Evolutionary conservation across 2,113 vertebrate species (phyloP).

Genomic region (Echinops telfairi): DNA sequence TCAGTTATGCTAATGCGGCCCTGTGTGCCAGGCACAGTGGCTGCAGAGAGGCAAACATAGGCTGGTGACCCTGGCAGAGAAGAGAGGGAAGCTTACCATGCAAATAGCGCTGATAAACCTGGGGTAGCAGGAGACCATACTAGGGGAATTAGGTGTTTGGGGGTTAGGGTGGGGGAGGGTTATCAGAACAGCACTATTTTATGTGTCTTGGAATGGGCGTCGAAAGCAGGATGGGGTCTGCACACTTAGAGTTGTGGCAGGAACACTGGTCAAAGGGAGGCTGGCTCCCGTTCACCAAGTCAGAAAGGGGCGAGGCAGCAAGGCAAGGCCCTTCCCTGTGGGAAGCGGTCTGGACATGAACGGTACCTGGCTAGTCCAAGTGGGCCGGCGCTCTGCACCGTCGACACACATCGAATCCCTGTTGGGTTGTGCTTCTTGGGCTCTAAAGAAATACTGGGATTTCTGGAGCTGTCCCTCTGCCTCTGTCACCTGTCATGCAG

Average conservation of each 20-base stretch:
- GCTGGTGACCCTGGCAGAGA: background rate
- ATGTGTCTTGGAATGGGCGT: background rate
- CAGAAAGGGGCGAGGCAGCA: background rate
- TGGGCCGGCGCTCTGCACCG: background rate
- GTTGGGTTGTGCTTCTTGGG: background rate
- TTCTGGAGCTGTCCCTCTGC: background rate
- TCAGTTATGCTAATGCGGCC: background rate
- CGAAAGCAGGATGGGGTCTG: background rate
- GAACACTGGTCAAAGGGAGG: background rate
- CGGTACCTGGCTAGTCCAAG: background rate
- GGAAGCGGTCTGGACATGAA: background rate
- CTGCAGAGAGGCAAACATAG: background rate
- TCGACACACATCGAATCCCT: background rate
- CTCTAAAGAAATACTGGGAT: background rate
- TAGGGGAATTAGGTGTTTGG: background rate
- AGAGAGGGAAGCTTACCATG: background rate
- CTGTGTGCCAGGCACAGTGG: background rate
- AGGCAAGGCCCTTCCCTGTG: too few relatives aligned
- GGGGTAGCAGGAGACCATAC: fast-evolving
- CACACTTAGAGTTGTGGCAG: too few relatives aligned
- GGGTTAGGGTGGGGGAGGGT: background rate
- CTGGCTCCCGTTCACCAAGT: background rate
- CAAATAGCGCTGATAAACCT: background rate
- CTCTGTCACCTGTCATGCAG: background rate
- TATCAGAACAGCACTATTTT: background rate